Evolutionary conservation across 2,113 vertebrate species (phyloP).

Genomic region (Lanius ludovicianus): DNA sequence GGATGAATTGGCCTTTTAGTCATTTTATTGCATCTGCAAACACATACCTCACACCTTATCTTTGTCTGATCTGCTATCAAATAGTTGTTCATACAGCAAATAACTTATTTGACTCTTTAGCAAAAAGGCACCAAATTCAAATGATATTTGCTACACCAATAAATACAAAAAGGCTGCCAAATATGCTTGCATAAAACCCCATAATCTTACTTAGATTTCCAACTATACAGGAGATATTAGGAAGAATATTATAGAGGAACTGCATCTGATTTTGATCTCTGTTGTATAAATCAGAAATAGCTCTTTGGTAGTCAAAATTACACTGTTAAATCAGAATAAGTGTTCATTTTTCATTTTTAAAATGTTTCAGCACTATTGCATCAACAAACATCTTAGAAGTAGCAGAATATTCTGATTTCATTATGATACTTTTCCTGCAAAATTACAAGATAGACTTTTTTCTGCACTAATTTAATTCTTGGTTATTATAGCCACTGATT

Average conservation of each 20-base stretch:
- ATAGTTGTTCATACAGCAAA: slow-evolving; percentile 48
- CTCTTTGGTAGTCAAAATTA: slow-evolving; percentile 24
- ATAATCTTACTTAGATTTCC: slow-evolving; percentile 42
- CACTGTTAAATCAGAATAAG: slow-evolving; percentile 8
- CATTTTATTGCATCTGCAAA: slow-evolving; percentile 44
- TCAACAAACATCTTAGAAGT: background rate
- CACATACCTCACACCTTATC: slow-evolving; percentile 13
- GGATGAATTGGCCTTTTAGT: slow-evolving; percentile 56
- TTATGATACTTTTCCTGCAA: background rate
- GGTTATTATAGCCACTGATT: background rate
- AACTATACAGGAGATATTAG: background rate
- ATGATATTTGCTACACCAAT: slow-evolving; percentile 38
- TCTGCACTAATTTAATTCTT: background rate
- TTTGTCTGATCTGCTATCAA: slow-evolving; percentile 53
- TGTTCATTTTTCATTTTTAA: background rate
- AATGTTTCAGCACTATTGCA: background rate
- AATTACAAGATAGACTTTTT: background rate
- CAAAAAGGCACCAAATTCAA: slow-evolving; percentile 39
- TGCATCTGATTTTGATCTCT: slow-evolving; percentile 44
- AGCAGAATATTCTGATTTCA: slow-evolving; percentile 13
- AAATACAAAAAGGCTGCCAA: slow-evolving; percentile 23
- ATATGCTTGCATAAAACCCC: background rate
- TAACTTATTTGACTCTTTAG: slow-evolving; percentile 42
- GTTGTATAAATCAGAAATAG: slow-evolving; percentile 33
- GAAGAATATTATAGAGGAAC: background rate